Conservation (phyloP, 2,113 vertebrate genomes). For the Tachysurus fulvidraco region DNA sequence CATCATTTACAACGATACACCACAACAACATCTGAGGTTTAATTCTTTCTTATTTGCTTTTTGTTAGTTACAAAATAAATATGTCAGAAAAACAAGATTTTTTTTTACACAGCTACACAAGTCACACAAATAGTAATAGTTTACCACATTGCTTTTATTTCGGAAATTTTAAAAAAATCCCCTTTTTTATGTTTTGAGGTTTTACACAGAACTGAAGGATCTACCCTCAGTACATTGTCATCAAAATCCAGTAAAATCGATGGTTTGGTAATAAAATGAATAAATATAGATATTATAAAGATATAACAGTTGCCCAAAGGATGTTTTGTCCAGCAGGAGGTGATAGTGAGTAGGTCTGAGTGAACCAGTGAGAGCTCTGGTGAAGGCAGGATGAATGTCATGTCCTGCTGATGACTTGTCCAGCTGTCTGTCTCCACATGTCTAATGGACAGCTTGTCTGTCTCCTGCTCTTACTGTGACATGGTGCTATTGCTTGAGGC, state of each 20-base stretch:
- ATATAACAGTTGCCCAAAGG: slow-evolving; percentile 11
- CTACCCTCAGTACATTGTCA: slow-evolving; percentile 21
- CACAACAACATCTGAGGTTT: slow-evolving; percentile 91
- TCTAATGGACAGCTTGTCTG: neutral
- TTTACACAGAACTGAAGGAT: slow-evolving; percentile 25
- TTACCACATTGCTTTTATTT: slow-evolving; percentile 46
- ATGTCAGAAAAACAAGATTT: slow-evolving; percentile 57
- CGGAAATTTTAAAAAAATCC: slow-evolving; percentile 27
- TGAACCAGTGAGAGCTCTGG: neutral
- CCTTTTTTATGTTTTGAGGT: slow-evolving; percentile 30
- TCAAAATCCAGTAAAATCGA: slow-evolving; percentile 20
- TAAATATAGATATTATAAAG: slow-evolving; percentile 14
- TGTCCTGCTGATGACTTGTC: slow-evolving; percentile 6
- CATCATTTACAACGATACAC: slow-evolving; percentile 94
- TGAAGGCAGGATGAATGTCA: neutral
- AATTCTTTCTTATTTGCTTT: slow-evolving; percentile 81
- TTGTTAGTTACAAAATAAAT: slow-evolving; percentile 64
- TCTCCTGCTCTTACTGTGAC: slow-evolving; percentile 16
- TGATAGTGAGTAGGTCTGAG: slow-evolving; percentile 17
- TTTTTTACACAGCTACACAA: slow-evolving; percentile 52
- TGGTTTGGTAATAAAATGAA: slow-evolving; percentile 27
- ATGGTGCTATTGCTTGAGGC: slow-evolving; percentile 50
- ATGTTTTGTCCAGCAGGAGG: slow-evolving; percentile 39
- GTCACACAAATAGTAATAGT: slow-evolving; percentile 60
- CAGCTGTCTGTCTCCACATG: neutral